Base-by-base conservation (phyloP, 2,113 vertebrate genomes). In the Leucopsar rothschildi region DNA sequence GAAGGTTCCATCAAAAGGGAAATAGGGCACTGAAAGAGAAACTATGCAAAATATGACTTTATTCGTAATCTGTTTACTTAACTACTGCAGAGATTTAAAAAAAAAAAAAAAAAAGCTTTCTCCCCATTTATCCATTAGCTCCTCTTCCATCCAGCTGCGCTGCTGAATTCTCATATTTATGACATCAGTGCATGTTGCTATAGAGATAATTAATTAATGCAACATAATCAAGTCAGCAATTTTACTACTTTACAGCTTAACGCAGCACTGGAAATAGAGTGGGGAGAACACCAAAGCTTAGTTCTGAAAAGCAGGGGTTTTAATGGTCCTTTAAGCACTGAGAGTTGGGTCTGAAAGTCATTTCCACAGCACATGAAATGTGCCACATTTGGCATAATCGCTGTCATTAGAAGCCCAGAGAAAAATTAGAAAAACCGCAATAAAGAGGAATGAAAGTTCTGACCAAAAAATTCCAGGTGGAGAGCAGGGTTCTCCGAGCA, bases 121-220 rank as follows among this genome's bases (percentile, higher is more conserved):
- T 73, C 31, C 35, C 63, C 35, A 39, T 75, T 75, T 87, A 61
- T 80, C 71, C 50, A 33, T 70, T 70, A 87, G 77, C 22, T 88
- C 31, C 56, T 68, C 76, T 61, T 71, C 59, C 60, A 94, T 28
- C 77, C 91, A 91, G 71, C 75, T 81, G 56, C 55, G 21, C 56
- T 60, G 75, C 55, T 71, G 52, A 75, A 86, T 52, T 86, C 89
- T 75, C 69, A 20, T 68, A 59, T 95, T 96, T 91, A 65, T 87
- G 72, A 50, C 63, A 95, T 69, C 82, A 66, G 42, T 29, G 33
- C 63, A 77, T 33, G 91, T 93, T 96, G 83, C 88, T 93, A 91
- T 84, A 94, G 88, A 87, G 83, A 87, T 93, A 88, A 95, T 94
- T 95, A 96, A 95, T 95, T 96, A 95, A 94, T 27, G 44, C 78